Evolutionary conservation across 2,797 vertebrate species (phyloP).

Genomic region (Choloepus didactylus): DNA sequence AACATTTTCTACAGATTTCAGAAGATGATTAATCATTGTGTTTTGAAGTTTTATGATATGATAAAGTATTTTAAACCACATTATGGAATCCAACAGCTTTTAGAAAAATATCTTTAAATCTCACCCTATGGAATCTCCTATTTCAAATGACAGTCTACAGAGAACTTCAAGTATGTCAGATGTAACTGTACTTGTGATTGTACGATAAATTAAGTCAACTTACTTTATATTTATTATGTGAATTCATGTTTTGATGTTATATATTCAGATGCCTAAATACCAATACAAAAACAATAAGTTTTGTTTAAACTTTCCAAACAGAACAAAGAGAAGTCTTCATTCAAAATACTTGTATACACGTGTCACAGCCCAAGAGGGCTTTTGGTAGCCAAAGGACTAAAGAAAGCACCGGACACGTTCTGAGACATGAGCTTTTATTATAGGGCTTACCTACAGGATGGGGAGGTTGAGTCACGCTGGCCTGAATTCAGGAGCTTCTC

Average conservation of each 20-base stretch:
- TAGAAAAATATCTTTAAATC: conserved; percentile 20
- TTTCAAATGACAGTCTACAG: conserved; percentile 8
- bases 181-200: neutral
- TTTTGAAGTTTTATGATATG: neutral
- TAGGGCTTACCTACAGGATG: no score
- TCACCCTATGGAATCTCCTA: neutral
- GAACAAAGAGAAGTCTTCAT: neutral
- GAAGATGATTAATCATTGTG: conserved; percentile 28
- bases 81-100: neutral
- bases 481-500: no score
- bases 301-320: conserved; percentile 1
- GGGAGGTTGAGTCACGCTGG: no score
- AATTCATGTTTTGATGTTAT: neutral
- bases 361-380: no score
- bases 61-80: neutral
- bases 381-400: no score
- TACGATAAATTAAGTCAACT: neutral
- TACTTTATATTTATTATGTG: neutral
- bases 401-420: no score
- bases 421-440: no score
- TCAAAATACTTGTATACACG: neutral
- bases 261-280: conserved; percentile 1
- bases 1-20: conserved; percentile 16
- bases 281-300: neutral
- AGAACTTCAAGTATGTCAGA: conserved; percentile 20